Base-by-base conservation (phyloP, 2,888 invertebrate species). In the Hypsopygia costalis region DNA sequence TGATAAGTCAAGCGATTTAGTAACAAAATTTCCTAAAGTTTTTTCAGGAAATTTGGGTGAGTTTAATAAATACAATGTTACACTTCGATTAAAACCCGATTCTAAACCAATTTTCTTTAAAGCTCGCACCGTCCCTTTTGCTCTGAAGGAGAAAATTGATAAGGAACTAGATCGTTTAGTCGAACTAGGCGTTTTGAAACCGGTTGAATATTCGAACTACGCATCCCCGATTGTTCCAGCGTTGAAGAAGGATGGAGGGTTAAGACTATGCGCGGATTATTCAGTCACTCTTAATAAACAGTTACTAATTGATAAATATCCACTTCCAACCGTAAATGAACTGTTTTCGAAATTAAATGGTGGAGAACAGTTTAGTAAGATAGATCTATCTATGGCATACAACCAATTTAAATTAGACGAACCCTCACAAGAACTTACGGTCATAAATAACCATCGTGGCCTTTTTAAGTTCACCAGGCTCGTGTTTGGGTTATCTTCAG, bases 111-210 rank as follows among this genome's bases (percentile, higher is more conserved):
- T n/a, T n/a, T n/a, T n/a, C n/a, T n/a, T n/a, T n/a, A n/a, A n/a
- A n/a, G n/a, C n/a, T n/a, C n/a, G n/a, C n/a, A n/a, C n/a, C n/a
- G n/a, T 55, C 1, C 43, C 55, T 1, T 58, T 49, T 16, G 57
- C 57, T 0, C 31, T 58, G 6, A 40, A 33, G 11, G 44, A 43
- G 5, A 52, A 50, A 30, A 37, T 50, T 1, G 38, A 46, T 21
- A 36, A 38, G 6, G 58, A 56, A 32, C 25, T 58, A 3, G 49
- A 54, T 6, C 42, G 46, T 1, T 38, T 58, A 12, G 33, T 54
- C 0, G 1, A 8, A 0, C 27, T 48, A 33, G 55, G 49, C 5
- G 43, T 56, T 2, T 40, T 58, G n/a, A 34, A 46, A 34, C 52
- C 47, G 6, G 46, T 54, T 1, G 40, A 47, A 0, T 21, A 48